Conservation (phyloP, 2,113 vertebrate species). For the Erpornis zantholeuca region DNA sequence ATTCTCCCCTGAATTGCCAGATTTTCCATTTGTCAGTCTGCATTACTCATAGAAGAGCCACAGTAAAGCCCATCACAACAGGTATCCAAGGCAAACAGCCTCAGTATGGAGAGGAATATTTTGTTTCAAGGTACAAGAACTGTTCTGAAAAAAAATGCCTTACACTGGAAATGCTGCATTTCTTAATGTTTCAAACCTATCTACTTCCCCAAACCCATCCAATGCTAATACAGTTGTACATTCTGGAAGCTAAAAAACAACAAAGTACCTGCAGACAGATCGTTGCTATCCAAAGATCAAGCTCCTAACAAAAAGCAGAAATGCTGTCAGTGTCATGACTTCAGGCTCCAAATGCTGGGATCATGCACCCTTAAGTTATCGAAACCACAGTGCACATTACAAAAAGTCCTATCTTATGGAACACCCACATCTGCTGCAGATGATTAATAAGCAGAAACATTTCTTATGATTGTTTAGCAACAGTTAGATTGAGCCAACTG, state of each 20-base stretch:
- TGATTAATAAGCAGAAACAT: background rate
- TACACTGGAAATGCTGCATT: background rate
- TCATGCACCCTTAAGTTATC: background rate
- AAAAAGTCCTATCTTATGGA: background rate
- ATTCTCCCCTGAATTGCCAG: background rate
- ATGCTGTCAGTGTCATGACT: background rate
- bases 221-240: background rate
- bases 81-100: background rate
- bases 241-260: background rate
- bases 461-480: background rate
- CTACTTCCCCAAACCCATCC: background rate
- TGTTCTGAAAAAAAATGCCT: background rate
- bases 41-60: background rate
- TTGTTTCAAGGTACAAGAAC: background rate
- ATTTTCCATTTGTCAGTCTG: background rate
- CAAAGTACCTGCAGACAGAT: background rate
- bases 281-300: background rate
- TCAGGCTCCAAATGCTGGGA: background rate
- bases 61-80: background rate
- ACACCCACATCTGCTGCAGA: background rate
- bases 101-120: background rate
- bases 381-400: background rate
- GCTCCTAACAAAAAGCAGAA: background rate
- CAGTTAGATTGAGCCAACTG: background rate
- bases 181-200: background rate